Conservation (phyloP, 1,140 invertebrate genomes). For the Cydia amplana region DNA sequence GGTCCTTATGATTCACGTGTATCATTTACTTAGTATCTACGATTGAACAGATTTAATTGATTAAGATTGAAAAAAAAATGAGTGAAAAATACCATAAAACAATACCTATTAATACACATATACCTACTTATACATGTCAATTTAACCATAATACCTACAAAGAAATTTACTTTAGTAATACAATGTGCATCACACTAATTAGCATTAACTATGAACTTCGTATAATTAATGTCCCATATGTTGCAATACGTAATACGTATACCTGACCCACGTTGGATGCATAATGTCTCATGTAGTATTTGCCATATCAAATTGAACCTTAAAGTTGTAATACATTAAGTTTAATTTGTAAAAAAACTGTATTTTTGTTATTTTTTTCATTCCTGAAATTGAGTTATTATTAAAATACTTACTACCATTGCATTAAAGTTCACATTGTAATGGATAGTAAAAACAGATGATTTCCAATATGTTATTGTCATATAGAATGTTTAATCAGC, state of each 20-base stretch:
- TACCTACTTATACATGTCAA: too few relatives aligned
- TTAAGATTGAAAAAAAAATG: too few relatives aligned
- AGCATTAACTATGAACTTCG: slow-evolving; percentile 5
- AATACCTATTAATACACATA: too few relatives aligned
- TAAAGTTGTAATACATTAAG: neutral
- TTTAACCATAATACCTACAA: too few relatives aligned
- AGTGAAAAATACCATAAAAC: too few relatives aligned
- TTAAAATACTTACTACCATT: neutral
- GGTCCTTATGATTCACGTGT: too few relatives aligned
- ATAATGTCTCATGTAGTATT: neutral
- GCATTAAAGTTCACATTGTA: neutral
- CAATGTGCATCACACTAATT: neutral
- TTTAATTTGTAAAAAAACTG: neutral
- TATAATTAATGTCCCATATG: neutral
- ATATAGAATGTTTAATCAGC: neutral
- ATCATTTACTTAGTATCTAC: too few relatives aligned
- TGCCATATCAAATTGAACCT: neutral
- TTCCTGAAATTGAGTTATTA: too few relatives aligned
- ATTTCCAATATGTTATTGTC: neutral
- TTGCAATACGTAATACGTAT: neutral
- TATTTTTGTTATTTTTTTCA: too few relatives aligned
- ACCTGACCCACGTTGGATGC: neutral
- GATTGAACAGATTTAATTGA: too few relatives aligned
- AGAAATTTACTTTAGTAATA: neutral
- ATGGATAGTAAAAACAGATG: neutral